Evolutionary conservation across 2,797 vertebrate species (phyloP).

Genomic region (Darevskia nairensis): DNA sequence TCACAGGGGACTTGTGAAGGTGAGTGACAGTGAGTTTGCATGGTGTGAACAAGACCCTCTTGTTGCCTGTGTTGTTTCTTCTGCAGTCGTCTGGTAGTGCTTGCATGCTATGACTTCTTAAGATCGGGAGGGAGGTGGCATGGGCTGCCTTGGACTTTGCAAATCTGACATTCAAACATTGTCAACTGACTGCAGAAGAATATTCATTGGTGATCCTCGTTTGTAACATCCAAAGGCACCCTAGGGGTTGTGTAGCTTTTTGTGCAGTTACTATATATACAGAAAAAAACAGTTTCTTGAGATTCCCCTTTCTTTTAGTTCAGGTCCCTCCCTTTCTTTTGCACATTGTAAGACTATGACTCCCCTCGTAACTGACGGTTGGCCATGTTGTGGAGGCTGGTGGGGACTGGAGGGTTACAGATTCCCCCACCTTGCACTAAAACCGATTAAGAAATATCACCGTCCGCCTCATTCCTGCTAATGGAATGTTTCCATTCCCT

Average conservation of each 20-base stretch:
- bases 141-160: background rate
- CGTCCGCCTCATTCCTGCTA: background rate
- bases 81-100: background rate
- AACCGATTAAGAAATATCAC: background rate
- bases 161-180: background rate
- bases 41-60: background rate
- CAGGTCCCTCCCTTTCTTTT: too few relatives aligned
- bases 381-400: too few relatives aligned
- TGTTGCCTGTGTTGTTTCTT: background rate
- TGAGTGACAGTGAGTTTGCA: background rate
- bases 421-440: background rate
- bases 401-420: too few relatives aligned
- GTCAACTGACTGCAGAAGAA: background rate
- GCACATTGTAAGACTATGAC: too few relatives aligned
- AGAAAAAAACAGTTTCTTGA: background rate
- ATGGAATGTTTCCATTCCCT: background rate
- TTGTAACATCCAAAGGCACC: background rate
- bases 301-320: too few relatives aligned
- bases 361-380: too few relatives aligned
- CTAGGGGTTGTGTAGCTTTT: background rate
- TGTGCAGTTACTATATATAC: background rate
- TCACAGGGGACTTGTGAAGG: background rate
- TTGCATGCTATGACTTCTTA: background rate
- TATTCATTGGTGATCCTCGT: background rate
- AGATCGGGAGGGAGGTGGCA: background rate